phyloP scores from a whole-genome alignment of 2,113 vertebrate species.

The Ictalurus punctatus region DNA sequence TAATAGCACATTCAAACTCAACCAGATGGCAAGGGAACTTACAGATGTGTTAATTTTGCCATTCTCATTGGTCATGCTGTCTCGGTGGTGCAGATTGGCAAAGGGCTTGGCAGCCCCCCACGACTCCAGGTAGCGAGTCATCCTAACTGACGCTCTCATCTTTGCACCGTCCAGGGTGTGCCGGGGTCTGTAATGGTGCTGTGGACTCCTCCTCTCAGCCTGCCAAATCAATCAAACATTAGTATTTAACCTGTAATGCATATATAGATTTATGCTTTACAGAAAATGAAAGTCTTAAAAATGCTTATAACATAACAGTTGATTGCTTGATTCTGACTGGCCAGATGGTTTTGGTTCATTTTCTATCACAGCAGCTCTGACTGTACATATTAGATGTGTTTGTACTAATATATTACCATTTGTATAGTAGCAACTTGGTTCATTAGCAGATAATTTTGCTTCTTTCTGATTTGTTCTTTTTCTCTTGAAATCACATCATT shows the following conservation, averaged over 20 bases:
- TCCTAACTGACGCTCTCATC: conserved; percentile 95
- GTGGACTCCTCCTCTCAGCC: conserved; percentile 89
- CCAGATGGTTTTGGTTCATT: background rate
- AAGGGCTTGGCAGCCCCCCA: conserved; percentile 98
- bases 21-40: conserved; percentile 52
- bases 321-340: background rate
- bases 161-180: conserved; percentile 85
- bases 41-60: conserved; percentile 97
- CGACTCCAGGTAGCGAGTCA: conserved; percentile 97
- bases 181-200: conserved; percentile 85
- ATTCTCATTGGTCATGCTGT: conserved; percentile 98
- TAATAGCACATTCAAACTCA: background rate
- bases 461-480: background rate
- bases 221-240: conserved; percentile 50
- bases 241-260: background rate
- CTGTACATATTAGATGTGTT: background rate
- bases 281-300: background rate
- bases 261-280: background rate
- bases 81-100: conserved; percentile 92
- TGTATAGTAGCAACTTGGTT: background rate
- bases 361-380: background rate
- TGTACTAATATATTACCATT: background rate
- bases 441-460: background rate
- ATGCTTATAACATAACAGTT: background rate
- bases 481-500: background rate